phyloP scores from a whole-genome alignment of 2,113 vertebrate genomes.

The Nasalis larvatus region DNA sequence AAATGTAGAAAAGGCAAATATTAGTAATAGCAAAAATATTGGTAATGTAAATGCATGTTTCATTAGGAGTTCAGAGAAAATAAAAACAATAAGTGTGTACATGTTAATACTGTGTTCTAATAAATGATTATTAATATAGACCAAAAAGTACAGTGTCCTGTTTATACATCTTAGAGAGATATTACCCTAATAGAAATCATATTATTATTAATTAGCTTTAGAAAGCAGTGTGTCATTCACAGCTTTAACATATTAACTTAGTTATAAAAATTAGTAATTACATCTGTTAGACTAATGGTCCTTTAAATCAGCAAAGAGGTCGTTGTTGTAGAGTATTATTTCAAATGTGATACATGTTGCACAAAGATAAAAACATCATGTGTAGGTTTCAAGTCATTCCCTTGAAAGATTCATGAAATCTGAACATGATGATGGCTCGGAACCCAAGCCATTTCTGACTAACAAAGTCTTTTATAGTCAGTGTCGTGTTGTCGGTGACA shows the following conservation, averaged over 20 bases:
- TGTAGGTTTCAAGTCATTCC: not conserved
- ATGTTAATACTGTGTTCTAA: not conserved
- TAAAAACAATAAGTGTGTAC: not conserved
- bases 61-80: not conserved
- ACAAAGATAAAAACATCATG: not conserved
- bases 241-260: conserved; percentile 53
- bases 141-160: not conserved
- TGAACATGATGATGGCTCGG: not conserved
- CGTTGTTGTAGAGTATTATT: conserved; percentile 2
- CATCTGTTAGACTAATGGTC: conserved; percentile 47
- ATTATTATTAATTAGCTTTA: conserved; percentile 52
- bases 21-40: not conserved
- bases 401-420: not conserved
- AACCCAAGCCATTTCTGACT: not conserved
- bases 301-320: conserved; percentile 48
- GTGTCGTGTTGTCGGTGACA: not conserved
- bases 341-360: not conserved
- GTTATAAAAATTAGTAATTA: conserved; percentile 77
- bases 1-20: not conserved
- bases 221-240: conserved; percentile 47
- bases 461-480: not conserved
- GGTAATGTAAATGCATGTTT: not conserved
- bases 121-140: not conserved
- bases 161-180: not conserved
- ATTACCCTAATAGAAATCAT: not conserved